phyloP scores from a whole-genome alignment of 2,888 invertebrate species.

The Pseudeuparius sepicola region DNA sequence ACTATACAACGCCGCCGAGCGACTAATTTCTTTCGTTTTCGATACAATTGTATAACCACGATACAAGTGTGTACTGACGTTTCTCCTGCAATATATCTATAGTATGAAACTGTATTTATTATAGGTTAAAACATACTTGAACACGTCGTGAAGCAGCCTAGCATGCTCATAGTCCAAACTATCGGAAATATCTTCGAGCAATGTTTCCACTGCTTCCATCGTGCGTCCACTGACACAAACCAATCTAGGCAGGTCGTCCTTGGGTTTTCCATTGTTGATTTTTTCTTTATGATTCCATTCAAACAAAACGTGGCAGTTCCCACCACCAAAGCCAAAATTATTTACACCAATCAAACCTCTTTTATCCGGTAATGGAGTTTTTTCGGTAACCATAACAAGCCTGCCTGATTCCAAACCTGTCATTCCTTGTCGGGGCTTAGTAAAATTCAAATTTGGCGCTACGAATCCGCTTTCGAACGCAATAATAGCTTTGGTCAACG shows the following conservation, averaged over 20 bases:
- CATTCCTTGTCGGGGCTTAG: conserved; percentile 40
- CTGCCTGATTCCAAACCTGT: conserved; percentile 51
- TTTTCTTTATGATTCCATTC: conserved; percentile 51
- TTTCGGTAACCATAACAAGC: conserved; percentile 62
- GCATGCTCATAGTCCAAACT: conserved; percentile 33
- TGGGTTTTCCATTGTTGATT: conserved; percentile 49
- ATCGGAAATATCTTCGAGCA: conserved; percentile 53
- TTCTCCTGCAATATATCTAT: conserved; percentile 41
- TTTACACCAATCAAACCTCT: conserved; percentile 74
- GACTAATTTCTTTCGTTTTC: conserved; percentile 30
- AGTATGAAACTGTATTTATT: conserved; percentile 23
- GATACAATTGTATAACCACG: conserved; percentile 57
- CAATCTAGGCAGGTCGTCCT: conserved; percentile 60
- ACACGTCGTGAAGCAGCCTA: conserved; percentile 26
- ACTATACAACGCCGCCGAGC: conserved; percentile 12
- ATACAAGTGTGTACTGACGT: conserved; percentile 27
- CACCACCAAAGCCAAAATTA: conserved; percentile 91
- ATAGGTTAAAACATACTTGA: conserved; percentile 50
- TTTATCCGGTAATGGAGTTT: conserved; percentile 48
- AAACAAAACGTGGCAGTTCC: conserved; percentile 65
- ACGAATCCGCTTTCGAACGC: conserved; percentile 71
- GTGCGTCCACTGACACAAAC: conserved; percentile 71
- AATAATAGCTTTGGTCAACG: conserved; percentile 57
- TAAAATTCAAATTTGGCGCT: conserved; percentile 78
- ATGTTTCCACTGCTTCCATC: conserved; percentile 55